Base-by-base conservation (phyloP, 2,113 vertebrate species). In the Brienomyrus longianalis region DNA sequence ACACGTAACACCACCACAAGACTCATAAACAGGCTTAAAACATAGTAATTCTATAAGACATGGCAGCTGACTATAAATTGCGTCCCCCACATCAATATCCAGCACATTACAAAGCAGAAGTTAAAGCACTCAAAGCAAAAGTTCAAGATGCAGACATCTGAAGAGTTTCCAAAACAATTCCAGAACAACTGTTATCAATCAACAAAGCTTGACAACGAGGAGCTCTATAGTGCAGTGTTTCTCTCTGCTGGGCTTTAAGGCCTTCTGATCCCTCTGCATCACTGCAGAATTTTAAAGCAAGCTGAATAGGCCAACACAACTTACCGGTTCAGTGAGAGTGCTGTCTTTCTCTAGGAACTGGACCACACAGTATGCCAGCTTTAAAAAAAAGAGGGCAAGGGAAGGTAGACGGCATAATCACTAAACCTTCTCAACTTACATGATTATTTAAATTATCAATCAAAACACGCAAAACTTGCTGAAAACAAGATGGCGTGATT, bases 341-440 rank as follows among this genome's bases (percentile, higher is more conserved):
- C 95, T 96, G 74, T 96, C 95, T 92, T 96, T 96, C 90, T 96
- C 95, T 27, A 96, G 90, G 91, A 96, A 96, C 92, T 96, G 95
- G 56, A 96, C 95, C 91, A 96, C 95, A 92, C 95, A 95, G 92
- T 95, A 95, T 9, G 95, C 94, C 92, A 95, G 93, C 95, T 95
- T 1, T 48, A 5, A 52, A 83, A 21, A 21, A 86, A 43, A 84
- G 21, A 45, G 45, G 43, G 83, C 27, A 35, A 59, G 35, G 54
- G n/a, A 35, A 39, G 9, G 45, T n/a, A 23, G 39, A 62, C 21
- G 3, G 19, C 31, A 59, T 10, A 62, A 59, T 62, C 19, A 88
- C n/a, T 21, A 56, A 52, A 39, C 86, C 10, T 39, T 70, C 62
- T 70, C 62, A 70, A 31, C 15, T 80, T 43, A 43, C 35, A 80